Conservation (phyloP, 1,140 invertebrate species). For the Bicyclus anynana region DNA sequence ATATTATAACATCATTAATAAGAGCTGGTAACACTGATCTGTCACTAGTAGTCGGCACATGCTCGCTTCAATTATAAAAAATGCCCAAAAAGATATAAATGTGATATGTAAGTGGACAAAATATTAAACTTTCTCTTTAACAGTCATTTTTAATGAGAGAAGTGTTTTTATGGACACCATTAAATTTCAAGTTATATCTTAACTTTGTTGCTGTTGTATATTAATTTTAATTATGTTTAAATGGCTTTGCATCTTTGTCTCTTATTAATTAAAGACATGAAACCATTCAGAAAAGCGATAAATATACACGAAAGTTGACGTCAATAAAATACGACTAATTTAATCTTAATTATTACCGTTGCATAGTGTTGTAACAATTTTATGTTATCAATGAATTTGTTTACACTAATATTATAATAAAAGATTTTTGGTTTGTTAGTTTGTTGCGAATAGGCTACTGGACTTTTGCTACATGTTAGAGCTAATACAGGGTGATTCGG, state of each 20-base stretch:
- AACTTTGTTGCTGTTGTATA: background rate
- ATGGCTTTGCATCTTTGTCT: background rate
- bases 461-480: too few relatives aligned
- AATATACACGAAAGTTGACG: background rate
- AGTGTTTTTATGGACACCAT: constrained; percentile 5
- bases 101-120: constrained; percentile 14
- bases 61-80: constrained; percentile 4
- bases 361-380: too few relatives aligned
- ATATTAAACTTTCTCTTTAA: constrained; percentile 16
- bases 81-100: constrained; percentile 10
- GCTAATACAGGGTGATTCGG: too few relatives aligned
- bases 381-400: too few relatives aligned
- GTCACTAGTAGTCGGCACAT: background rate
- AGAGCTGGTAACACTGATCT: too few relatives aligned
- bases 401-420: too few relatives aligned
- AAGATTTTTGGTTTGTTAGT: too few relatives aligned
- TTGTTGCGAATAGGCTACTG: too few relatives aligned
- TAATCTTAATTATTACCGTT: too few relatives aligned
- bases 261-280: background rate
- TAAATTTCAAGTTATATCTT: background rate
- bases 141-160: background rate
- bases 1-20: too few relatives aligned
- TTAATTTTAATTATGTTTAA: background rate
- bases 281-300: background rate
- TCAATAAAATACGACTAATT: background rate